Base-by-base conservation (phyloP, 2,888 invertebrate genomes). In the Anarsia innoxiella region DNA sequence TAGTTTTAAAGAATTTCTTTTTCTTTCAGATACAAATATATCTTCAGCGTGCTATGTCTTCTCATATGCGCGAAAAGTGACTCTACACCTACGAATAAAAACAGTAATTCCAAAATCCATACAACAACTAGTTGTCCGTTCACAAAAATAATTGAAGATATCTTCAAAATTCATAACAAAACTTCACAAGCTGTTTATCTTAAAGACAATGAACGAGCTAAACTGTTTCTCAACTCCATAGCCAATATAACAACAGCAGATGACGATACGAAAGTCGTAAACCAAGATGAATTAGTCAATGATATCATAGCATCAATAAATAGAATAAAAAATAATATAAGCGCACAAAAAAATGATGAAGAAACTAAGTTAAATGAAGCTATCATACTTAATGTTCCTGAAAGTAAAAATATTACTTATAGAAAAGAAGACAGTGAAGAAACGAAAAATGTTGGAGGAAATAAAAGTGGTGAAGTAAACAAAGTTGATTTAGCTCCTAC, bases 191-290 rank as follows among this genome's bases (percentile, higher is more conserved):
- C 56, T 6, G 49, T 48, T 12, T 44, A 50, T 2, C 34, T 59
- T 3, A 66, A 66, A 52, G 68, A 70, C 31, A 53, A 72, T 78
- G 58, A 88, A 82, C 56, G 89, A 87, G 71, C 90, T 70, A 52
- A 82, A 73, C 42, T 86, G 84, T 59, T 91, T 23, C 39, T 80
- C 6, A 70, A 88, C 56, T 77, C 88, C 19, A 86, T 88, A 75
- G 90, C 90, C 69, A 79, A 85, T 66, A 57, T 72, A 1, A 65
- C 70, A 12, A 50, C 48, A 3, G 51, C 46, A 23, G 62, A 66
- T 32, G 63, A 60, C 19, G 65, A 64, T 31, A 53, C 57, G 2
- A 65, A 72, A 37, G 57, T 56, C 40, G 42, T 56, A 3, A 61
- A 61, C 26, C 70, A 82, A 51, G 79, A 80, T 38, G 71, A 76